Evolutionary conservation across 2,888 invertebrate species (phyloP), one percentile per base, ranked within the genome.

Genomic region (Plusia festucae): DNA sequence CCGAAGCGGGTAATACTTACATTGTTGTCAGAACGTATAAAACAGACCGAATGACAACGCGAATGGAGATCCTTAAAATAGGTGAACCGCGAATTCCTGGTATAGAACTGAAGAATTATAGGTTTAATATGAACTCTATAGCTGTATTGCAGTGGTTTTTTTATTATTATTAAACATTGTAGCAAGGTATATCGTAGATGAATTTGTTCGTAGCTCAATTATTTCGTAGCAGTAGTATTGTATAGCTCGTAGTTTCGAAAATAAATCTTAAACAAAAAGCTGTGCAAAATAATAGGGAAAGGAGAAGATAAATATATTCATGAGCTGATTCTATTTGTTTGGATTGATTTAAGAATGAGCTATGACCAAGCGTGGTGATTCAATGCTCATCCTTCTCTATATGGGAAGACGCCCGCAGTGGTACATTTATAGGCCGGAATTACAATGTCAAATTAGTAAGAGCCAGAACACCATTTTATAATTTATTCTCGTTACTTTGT

Each of bases 51-150:
- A 49, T 57, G 53, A 59, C 18, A 16, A 5, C 18, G 32, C 55
- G 51, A 55, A 62, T 76, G 63, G 60, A 30, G 67, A 59, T 73
- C 67, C 67, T 11, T 60, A 4, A 13, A 15, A 54, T 13, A 16
- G 2, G 4, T 1, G 16, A 16, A 30, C 16, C 18, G 9, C 16
- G 27, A 32, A 11, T 15, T 30, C 1, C 3, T 13, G 34, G 6
- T n/a, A 40, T n/a, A 40, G n/a, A 0, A 5, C n/a, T 40, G n/a
- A n/a, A n/a, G 34, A 40, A 40, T n/a, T 40, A n/a, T 6, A n/a
- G 5, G n/a, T 40, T 40, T 5, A 40, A 40, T 40, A 7, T 40
- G 6, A 6, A 40, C n/a, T 40, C 1, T n/a, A 40, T 40, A 2
- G 5, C 40, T 40, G n/a, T 40, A 40, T 40, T 40, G 15, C 1